A percentile compares a stretch with the other conserved stretches of the same genome.
These are phyloP conservation scores for Neoseiulus cucumeris DNA, from an alignment of 1,140 invertebrate genomes.

Conservation along the genomic window DNA sequence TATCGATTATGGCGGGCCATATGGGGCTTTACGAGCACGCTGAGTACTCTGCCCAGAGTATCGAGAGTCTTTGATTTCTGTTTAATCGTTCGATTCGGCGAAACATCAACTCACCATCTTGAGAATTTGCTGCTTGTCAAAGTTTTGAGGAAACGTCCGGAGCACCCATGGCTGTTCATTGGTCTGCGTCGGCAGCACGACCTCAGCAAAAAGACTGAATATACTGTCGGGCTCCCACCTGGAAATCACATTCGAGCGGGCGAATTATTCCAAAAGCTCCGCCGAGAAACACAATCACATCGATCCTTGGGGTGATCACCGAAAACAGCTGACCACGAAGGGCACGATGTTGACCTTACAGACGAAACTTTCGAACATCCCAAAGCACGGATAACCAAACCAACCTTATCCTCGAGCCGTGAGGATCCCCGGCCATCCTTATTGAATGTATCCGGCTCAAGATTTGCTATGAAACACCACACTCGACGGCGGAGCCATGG, in stretches of 20 bases:
- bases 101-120: neutral
- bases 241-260: neutral
- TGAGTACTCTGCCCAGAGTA: too few relatives aligned
- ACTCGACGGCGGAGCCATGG: too few relatives aligned
- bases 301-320: neutral
- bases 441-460: too few relatives aligned
- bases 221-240: neutral
- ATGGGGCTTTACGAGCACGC: too few relatives aligned
- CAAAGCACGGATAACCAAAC: neutral
- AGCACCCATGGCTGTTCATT: conserved; percentile 10
- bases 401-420: conserved; percentile 6
- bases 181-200: neutral
- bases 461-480: too few relatives aligned
- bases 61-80: too few relatives aligned
- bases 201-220: neutral
- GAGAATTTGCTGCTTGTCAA: neutral
- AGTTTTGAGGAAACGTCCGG: neutral
- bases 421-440: conserved; percentile 5
- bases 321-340: neutral
- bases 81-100: too few relatives aligned
- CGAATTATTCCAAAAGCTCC: too few relatives aligned
- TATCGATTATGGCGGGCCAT: too few relatives aligned
- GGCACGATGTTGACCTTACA: too few relatives aligned
- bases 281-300: too few relatives aligned
- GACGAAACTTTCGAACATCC: too few relatives aligned